These are phyloP conservation scores for Crax fasciolata DNA, from an alignment of 2,797 vertebrate species.

Conservation along the genomic window DNA sequence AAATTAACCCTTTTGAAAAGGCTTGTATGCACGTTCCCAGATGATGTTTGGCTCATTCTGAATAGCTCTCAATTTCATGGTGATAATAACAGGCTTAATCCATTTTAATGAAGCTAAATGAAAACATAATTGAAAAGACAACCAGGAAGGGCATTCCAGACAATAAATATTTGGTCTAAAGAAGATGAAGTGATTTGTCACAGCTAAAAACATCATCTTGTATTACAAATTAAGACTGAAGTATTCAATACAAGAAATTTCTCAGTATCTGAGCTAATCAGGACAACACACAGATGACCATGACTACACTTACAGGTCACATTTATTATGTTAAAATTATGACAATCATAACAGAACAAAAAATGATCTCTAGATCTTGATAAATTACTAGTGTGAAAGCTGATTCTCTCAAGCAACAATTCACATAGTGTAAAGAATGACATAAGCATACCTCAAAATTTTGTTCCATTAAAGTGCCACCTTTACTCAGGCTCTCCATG, in stretches of 20 bases:
- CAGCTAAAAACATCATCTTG: slow-evolving; percentile 31
- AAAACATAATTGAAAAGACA: neutral
- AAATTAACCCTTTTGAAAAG: neutral
- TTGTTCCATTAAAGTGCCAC: slow-evolving; percentile 95
- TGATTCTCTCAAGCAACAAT: neutral
- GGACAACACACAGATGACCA: neutral
- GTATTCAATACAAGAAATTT: neutral
- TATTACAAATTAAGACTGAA: slow-evolving; percentile 25
- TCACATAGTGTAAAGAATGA: neutral
- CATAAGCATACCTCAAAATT: slow-evolving; percentile 91
- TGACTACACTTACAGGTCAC: neutral
- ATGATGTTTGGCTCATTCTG: slow-evolving; percentile 9
- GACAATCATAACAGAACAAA: neutral
- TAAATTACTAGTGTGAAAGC: neutral
- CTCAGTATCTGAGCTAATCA: slow-evolving; percentile 7
- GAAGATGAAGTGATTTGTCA: neutral
- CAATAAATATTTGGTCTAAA: neutral
- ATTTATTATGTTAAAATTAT: neutral
- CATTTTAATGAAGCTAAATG: slow-evolving; percentile 3
- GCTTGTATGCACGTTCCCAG: slow-evolving; percentile 1
- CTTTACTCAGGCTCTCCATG: slow-evolving; percentile 99
- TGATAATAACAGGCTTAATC: slow-evolving; percentile 41
- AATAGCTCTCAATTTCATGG: slow-evolving; percentile 58
- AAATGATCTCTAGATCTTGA: neutral
- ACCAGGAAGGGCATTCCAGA: neutral